Conservation (phyloP, 2,113 vertebrate species). For the Pao palembangensis region DNA sequence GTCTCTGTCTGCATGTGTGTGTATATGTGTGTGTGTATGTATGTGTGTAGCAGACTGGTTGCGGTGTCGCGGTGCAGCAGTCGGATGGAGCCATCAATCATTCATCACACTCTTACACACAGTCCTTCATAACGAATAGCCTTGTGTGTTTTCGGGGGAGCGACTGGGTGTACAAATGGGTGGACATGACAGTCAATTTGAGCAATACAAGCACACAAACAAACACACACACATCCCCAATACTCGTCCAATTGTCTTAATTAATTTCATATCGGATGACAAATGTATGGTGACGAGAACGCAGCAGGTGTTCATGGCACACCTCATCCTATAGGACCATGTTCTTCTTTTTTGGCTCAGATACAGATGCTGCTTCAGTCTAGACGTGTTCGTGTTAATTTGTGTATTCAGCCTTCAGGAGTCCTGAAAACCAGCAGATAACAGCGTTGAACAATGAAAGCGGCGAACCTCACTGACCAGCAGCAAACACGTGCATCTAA, state of each 20-base stretch:
- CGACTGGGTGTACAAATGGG: slow-evolving; percentile 7
- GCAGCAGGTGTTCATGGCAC: background rate
- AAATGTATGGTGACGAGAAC: background rate
- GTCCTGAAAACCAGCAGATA: background rate
- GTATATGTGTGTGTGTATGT: slow-evolving; percentile 20
- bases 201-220: background rate
- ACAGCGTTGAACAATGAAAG: background rate
- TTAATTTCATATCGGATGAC: background rate
- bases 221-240: background rate
- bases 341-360: background rate
- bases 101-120: slow-evolving; percentile 41
- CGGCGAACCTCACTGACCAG: no score
- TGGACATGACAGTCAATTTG: slow-evolving; percentile 13
- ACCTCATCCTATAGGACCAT: background rate
- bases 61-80: slow-evolving; percentile 20
- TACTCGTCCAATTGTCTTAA: background rate
- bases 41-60: slow-evolving; percentile 30
- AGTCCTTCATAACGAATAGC: slow-evolving; percentile 27
- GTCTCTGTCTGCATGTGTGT: slow-evolving; percentile 32
- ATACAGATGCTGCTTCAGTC: slow-evolving; percentile 23
- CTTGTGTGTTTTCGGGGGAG: slow-evolving; percentile 13
- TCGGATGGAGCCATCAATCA: slow-evolving; percentile 51
- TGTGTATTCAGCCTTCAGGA: background rate
- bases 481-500: no score
- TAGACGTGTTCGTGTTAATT: slow-evolving; percentile 28